Conservation (phyloP, 2,113 vertebrate species). For the Nestor notabilis region DNA sequence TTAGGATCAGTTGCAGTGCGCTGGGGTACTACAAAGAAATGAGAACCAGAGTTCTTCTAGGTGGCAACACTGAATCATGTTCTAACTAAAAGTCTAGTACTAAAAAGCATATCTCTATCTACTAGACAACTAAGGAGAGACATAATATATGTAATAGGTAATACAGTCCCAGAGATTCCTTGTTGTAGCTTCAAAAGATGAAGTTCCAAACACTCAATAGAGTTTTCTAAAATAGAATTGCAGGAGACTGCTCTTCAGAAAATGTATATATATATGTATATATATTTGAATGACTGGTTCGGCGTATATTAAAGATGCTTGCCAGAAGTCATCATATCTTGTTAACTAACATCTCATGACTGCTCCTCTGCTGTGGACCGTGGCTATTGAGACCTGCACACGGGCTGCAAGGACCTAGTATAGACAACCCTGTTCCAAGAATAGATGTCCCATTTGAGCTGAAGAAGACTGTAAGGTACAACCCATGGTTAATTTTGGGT, state of each 20-base stretch:
- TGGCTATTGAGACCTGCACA: background rate
- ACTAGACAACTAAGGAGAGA: background rate
- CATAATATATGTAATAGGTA: background rate
- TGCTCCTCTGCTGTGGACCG: background rate
- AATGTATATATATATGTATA: background rate
- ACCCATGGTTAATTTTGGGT: background rate
- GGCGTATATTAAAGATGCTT: background rate
- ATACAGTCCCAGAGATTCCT: background rate
- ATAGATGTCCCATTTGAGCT: background rate
- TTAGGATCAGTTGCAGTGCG: background rate
- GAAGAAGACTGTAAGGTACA: background rate
- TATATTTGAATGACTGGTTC: background rate
- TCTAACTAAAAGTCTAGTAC: background rate
- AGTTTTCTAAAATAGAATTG: background rate
- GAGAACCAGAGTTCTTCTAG: background rate
- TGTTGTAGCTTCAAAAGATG: background rate
- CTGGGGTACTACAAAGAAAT: background rate
- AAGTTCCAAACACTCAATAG: background rate
- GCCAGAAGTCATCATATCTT: background rate
- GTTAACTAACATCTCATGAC: background rate
- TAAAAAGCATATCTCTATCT: background rate
- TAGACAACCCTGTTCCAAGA: background rate
- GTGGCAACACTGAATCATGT: background rate
- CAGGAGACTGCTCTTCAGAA: background rate
- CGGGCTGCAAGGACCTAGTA: background rate